Conservation (phyloP, 2,888 invertebrate species). For the Euphydryas editha region DNA sequence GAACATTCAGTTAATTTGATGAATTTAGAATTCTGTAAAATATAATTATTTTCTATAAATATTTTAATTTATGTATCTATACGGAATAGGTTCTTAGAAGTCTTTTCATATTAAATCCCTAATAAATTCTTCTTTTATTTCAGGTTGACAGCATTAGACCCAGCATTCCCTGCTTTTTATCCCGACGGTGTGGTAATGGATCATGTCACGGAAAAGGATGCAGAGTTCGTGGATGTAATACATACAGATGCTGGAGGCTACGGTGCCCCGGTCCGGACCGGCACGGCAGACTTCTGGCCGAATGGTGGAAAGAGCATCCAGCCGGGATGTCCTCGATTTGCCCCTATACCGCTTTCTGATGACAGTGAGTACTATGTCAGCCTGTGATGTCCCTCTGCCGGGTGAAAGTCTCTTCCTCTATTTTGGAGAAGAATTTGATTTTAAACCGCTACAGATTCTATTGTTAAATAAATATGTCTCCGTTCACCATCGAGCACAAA, state of each 20-base stretch:
- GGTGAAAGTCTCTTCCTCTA: too few relatives aligned
- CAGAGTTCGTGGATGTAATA: slow-evolving; percentile 86
- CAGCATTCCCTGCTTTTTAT: slow-evolving; percentile 85
- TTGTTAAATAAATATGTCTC: too few relatives aligned
- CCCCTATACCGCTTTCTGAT: slow-evolving; percentile 77
- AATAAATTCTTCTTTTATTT: slow-evolving; percentile 13
- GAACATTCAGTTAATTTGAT: background rate
- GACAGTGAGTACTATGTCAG: slow-evolving; percentile 63
- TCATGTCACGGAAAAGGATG: slow-evolving; percentile 79
- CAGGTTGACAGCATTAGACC: slow-evolving; percentile 84
- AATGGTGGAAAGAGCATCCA: slow-evolving; percentile 84
- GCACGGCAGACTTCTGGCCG: slow-evolving; percentile 86
- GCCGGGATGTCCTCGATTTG: slow-evolving; percentile 83
- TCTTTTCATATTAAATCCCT: background rate
- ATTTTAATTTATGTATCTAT: background rate
- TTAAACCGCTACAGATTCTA: too few relatives aligned
- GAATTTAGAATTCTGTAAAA: too few relatives aligned
- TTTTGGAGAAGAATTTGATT: too few relatives aligned
- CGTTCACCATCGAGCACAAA: too few relatives aligned
- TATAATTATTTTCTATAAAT: too few relatives aligned
- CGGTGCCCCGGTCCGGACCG: slow-evolving; percentile 83
- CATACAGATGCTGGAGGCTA: slow-evolving; percentile 87
- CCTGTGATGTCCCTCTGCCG: background rate
- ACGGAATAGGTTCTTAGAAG: too few relatives aligned
- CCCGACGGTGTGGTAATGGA: slow-evolving; percentile 76